Percentiles rank a stretch among this genome's conserved stretches.
Evolutionary conservation across 30 jellyfish, hydroid and myxozoan species (phyloP).

Genomic region (Euphysa ruthae): DNA sequence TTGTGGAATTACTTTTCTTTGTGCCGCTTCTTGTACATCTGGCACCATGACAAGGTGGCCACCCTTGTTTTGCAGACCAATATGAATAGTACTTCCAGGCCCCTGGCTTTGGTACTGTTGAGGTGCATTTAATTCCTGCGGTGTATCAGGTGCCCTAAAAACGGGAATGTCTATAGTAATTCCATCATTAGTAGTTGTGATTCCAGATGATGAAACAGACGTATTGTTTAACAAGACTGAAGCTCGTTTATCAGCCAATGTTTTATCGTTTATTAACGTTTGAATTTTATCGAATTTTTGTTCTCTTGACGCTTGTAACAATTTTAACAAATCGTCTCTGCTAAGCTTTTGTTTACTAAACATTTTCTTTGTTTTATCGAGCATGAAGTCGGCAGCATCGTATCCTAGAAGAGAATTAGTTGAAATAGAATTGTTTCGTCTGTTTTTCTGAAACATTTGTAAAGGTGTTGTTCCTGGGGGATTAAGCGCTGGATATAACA

Average conservation of each 20-base stretch:
- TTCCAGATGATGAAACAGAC: neutral
- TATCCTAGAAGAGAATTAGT: neutral
- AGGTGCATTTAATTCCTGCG: neutral
- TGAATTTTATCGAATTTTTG: neutral
- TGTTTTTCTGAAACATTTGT: neutral
- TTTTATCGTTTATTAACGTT: neutral
- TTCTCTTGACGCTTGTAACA: conserved; percentile 11
- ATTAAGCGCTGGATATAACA: conserved; percentile 23
- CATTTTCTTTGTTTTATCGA: conserved; percentile 5
- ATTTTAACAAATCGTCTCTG: neutral
- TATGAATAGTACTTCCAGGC: conserved; percentile 9
- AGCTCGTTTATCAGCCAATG: neutral
- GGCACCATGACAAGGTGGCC: conserved; percentile 26
- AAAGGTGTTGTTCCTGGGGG: neutral
- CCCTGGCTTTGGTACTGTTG: neutral
- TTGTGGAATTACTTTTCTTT: conserved; percentile 11
- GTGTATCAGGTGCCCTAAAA: neutral
- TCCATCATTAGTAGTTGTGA: too few relatives aligned
- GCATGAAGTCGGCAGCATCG: neutral
- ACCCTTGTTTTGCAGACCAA: conserved; percentile 2
- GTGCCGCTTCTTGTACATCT: conserved; percentile 1
- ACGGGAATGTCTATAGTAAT: neutral
- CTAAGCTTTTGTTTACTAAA: neutral
- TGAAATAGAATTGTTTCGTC: neutral
- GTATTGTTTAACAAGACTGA: neutral